These are phyloP conservation scores for Pterocles burchelli DNA, from an alignment of 2,113 vertebrate species.

Conservation along the genomic window DNA sequence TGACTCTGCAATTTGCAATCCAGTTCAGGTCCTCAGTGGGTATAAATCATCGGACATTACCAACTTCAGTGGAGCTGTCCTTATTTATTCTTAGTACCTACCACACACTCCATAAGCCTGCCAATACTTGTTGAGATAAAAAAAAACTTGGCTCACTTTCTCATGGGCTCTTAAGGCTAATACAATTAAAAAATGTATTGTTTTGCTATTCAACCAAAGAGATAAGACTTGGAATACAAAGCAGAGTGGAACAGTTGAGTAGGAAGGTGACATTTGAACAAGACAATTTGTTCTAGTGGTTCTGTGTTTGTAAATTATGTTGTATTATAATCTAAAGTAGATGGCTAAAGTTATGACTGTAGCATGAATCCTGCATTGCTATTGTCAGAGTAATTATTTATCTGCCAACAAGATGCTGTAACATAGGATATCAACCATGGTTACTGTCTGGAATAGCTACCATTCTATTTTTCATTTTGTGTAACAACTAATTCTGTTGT, in stretches of 20 bases:
- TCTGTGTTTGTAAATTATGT: not conserved
- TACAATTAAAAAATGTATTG: not conserved
- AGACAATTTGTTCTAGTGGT: not conserved
- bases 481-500: not conserved
- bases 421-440: not conserved
- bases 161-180: not conserved
- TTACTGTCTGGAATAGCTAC: not conserved
- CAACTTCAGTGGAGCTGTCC: not conserved
- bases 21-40: not conserved
- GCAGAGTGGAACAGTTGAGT: not conserved
- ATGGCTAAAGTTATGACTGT: not conserved
- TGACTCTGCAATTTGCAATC: not conserved
- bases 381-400: not conserved
- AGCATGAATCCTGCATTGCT: not conserved
- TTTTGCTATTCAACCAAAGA: not conserved
- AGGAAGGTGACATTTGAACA: not conserved
- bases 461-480: not conserved
- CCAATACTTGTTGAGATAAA: not conserved
- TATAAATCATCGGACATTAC: not conserved
- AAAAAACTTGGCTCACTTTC: not conserved
- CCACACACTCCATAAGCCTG: not conserved
- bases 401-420: not conserved
- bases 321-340: not conserved
- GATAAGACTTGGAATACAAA: not conserved
- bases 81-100: constrained; percentile 5